phyloP scores from a whole-genome alignment of 2,888 invertebrate species.

The Amblyteles armatorius region DNA sequence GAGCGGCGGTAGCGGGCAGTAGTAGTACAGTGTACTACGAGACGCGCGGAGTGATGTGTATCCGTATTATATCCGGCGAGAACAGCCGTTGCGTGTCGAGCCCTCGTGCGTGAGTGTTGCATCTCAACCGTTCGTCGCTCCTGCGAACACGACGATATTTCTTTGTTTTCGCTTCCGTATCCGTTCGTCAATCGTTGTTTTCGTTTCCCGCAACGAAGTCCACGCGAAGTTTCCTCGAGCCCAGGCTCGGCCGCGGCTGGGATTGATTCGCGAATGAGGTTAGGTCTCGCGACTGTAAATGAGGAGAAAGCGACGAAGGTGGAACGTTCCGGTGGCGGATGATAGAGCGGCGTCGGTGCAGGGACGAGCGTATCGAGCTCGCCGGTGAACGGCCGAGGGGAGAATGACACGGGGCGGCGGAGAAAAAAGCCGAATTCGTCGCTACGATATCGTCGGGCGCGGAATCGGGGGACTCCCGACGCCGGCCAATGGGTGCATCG shows the following conservation, averaged over 20 bases:
- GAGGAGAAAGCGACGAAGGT: constrained; percentile 56
- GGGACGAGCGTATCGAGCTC: constrained; percentile 2
- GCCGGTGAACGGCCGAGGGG: constrained; percentile 16
- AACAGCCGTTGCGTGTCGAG: constrained; percentile 31
- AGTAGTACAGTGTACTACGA: constrained; percentile 33
- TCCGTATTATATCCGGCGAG: constrained; percentile 43
- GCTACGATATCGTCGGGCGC: constrained; percentile 36
- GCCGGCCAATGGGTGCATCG: constrained; percentile 1
- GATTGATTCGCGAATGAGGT: constrained; percentile 39
- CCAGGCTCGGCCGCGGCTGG: background rate
- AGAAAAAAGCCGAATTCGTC: constrained; percentile 18
- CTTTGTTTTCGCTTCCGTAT: background rate
- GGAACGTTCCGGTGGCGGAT: constrained; percentile 41
- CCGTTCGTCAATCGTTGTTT: background rate
- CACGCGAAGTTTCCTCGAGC: background rate
- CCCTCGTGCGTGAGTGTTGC: constrained; percentile 13
- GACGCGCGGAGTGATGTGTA: constrained; percentile 39
- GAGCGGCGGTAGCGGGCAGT: constrained; percentile 1
- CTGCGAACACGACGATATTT: background rate
- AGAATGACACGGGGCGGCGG: constrained; percentile 10
- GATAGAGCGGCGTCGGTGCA: constrained; percentile 12
- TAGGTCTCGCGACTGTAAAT: constrained; percentile 46
- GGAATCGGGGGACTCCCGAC: constrained; percentile 19
- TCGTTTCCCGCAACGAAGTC: no score
- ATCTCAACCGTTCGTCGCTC: background rate